These are phyloP conservation scores for Philypnodon macrostomus DNA, from an alignment of 2,797 vertebrate species.

Conservation along the genomic window DNA sequence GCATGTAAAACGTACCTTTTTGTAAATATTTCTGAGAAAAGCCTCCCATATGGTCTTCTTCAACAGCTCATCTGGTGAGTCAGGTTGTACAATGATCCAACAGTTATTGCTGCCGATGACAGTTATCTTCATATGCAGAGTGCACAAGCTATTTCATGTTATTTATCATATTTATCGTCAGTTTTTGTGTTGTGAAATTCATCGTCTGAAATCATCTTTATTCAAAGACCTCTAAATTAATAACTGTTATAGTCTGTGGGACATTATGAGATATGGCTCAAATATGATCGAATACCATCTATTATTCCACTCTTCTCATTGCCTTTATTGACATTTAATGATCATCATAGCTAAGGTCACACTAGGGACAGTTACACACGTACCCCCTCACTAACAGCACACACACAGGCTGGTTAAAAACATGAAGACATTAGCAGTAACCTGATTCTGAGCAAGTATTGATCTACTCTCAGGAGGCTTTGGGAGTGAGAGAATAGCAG, in stretches of 20 bases:
- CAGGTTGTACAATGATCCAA: too few species aligned
- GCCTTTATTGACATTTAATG: constrained; percentile 65
- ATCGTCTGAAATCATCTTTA: too few species aligned
- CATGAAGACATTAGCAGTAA: constrained; percentile 74
- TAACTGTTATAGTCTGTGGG: constrained; percentile 18
- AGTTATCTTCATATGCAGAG: too few species aligned
- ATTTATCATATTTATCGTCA: too few species aligned
- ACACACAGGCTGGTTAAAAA: constrained; percentile 67
- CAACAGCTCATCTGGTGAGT: too few species aligned
- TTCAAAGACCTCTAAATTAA: background rate
- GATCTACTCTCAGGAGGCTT: constrained; percentile 68
- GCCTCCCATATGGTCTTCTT: too few species aligned
- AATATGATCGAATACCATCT: background rate
- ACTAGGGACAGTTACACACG: constrained; percentile 45
- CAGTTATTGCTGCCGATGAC: too few species aligned
- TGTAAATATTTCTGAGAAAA: too few species aligned
- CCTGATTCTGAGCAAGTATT: constrained; percentile 66
- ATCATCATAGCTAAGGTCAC: constrained; percentile 65
- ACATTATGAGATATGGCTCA: constrained; percentile 42
- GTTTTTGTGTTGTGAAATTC: too few species aligned
- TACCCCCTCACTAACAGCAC: constrained; percentile 26
- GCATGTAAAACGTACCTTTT: too few species aligned
- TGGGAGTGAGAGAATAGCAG: constrained; percentile 64
- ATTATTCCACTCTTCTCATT: constrained; percentile 25
- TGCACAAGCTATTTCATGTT: too few species aligned